Evolutionary conservation across 1,140 invertebrate genomes (phyloP), one percentile per base, ranked within the genome.

Genomic region (Sycophila sp.): DNA sequence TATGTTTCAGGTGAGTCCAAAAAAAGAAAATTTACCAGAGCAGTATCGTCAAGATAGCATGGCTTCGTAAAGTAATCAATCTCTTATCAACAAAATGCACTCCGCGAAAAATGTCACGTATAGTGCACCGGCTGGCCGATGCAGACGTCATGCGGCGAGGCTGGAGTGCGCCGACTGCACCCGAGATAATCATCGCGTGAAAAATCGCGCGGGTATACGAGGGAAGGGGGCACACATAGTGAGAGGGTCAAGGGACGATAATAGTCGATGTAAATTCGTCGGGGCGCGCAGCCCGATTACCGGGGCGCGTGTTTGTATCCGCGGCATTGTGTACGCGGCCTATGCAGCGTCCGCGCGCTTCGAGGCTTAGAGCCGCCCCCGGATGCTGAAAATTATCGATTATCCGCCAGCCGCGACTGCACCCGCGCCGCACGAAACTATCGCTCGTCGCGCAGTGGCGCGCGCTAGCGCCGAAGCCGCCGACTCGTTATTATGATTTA

Each of bases 381-480:
- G 64, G 64, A 58, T 67, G 51, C 40, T 67, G 51, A 67, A 67
- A 55, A 67, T 58, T 66, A 66, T 66, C 63, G 63, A 66, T 66
- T 66, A 40, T 45, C 49, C 42, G n/a, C 28, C 47, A 36, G 40
- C 32, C 26, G 24, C n/a, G 19, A 32, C 15, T 24, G n/a, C 55
- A 6, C 10, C 30, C 6, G 22, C 13, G 26, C 38, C 40, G 15
- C 40, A 30, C 15, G 0, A 8, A 51, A 22, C 56, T 47, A 28
- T 64, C 22, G 62, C 28, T 63, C 47, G 15, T 24, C 45, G 7
- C 32, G 0, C 11, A 47, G 7, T 47, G 8, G 28, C n/a, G 11
- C 34, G 24, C 2, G n/a, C 7, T 8, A 22, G 19, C 8, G n/a
- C 19, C 4, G n/a, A 19, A 17, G 17, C 47, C 26, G 30, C 28